Evolutionary conservation across 2,113 vertebrate genomes (phyloP).

Genomic region (Elephas maximus): DNA sequence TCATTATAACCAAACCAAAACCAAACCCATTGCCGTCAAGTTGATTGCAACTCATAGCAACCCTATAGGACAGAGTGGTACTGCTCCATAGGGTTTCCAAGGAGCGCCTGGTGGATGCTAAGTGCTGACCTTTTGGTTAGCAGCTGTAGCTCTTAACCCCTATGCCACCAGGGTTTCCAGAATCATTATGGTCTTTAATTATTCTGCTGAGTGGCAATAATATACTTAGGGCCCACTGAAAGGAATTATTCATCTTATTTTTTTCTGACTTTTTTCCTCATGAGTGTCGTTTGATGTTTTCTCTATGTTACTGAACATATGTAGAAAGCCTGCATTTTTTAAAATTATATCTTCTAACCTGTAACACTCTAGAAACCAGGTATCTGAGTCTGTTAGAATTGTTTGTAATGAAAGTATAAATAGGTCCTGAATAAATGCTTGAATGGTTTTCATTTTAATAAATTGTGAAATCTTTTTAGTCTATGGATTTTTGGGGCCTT

Average conservation of each 20-base stretch:
- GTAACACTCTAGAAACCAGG: neutral
- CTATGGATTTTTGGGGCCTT: neutral
- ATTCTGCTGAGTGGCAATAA: neutral
- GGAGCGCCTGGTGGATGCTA: too few species aligned
- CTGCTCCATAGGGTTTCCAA: too few species aligned
- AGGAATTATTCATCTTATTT: neutral
- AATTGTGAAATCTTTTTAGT: neutral
- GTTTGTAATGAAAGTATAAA: neutral
- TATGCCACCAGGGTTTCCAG: too few species aligned
- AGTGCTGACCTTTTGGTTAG: too few species aligned
- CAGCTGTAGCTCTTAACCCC: too few species aligned
- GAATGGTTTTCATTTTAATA: conserved; percentile 41
- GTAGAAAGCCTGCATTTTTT: conserved; percentile 4
- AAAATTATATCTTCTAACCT: neutral
- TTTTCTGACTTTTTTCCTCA: neutral
- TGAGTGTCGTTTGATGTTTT: neutral
- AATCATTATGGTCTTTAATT: neutral
- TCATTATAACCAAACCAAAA: too few species aligned
- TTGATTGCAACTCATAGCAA: too few species aligned
- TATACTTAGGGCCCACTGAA: neutral
- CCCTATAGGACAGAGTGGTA: too few species aligned
- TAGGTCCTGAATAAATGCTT: neutral
- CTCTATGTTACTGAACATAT: conserved; percentile 38
- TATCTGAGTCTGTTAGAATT: conserved; percentile 3
- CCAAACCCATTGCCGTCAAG: too few species aligned